Evolutionary conservation across 2,797 vertebrate genomes (phyloP).

Genomic region (Lutjanus campechanus): DNA sequence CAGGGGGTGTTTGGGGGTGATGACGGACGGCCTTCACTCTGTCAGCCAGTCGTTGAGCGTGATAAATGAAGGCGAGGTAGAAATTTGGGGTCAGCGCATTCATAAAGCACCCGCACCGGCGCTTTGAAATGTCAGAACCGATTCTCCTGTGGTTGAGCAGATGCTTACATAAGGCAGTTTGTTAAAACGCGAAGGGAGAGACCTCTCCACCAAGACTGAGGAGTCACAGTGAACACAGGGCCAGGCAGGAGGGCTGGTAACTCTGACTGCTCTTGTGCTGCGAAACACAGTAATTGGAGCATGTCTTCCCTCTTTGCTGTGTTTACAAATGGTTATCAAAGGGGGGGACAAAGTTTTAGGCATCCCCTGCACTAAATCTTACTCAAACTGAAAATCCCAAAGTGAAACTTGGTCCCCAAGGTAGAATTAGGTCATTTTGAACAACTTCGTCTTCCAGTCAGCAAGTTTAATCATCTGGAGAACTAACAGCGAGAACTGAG

Average conservation of each 20-base stretch:
- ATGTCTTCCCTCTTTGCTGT: constrained; percentile 50
- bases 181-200: constrained; percentile 74
- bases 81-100: constrained; percentile 69
- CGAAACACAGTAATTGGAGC: constrained; percentile 65
- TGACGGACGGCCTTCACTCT: constrained; percentile 86
- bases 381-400: constrained; percentile 40
- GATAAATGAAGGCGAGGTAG: constrained; percentile 83
- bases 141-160: constrained; percentile 82
- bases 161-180: constrained; percentile 82
- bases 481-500: neutral
- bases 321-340: constrained; percentile 72
- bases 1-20: constrained; percentile 58
- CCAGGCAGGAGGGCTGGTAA: constrained; percentile 42
- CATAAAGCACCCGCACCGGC: constrained; percentile 58
- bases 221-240: constrained; percentile 52
- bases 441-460: constrained; percentile 24
- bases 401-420: constrained; percentile 35
- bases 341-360: constrained; percentile 41
- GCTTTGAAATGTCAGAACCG: constrained; percentile 84
- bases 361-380: constrained; percentile 52
- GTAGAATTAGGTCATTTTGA: constrained; percentile 53
- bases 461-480: constrained; percentile 37
- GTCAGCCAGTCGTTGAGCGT: constrained; percentile 81
- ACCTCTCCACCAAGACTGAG: constrained; percentile 54
- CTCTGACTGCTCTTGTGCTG: constrained; percentile 68